Conservation (phyloP, 2,888 invertebrate species). For the Zele albiditarsus region DNA sequence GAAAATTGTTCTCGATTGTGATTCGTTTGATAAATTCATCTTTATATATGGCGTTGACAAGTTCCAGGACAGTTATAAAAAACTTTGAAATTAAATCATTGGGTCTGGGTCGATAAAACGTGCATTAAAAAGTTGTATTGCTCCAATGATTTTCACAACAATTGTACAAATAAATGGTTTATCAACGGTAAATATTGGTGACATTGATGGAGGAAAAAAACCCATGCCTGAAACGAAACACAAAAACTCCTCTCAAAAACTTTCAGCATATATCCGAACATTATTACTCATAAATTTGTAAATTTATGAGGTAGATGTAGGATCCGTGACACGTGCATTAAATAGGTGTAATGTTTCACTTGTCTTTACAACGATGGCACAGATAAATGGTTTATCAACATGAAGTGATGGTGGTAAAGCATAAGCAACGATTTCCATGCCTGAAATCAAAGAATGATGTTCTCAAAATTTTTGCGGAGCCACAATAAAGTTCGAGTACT, state of each 20-base stretch:
- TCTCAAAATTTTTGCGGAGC: neutral
- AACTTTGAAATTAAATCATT: neutral
- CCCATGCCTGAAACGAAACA: neutral
- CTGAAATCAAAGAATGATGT: conserved; percentile 14
- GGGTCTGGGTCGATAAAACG: neutral
- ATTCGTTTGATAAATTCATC: neutral
- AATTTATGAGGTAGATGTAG: neutral
- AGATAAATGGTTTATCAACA: conserved; percentile 13
- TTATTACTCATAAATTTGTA: neutral
- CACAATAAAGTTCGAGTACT: neutral
- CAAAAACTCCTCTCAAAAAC: neutral
- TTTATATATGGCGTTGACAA: neutral
- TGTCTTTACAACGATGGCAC: neutral
- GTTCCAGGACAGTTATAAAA: too few relatives aligned
- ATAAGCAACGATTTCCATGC: neutral
- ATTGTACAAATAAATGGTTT: neutral
- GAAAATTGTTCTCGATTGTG: too few relatives aligned
- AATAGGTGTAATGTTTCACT: neutral
- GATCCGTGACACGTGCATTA: neutral
- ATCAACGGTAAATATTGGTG: neutral
- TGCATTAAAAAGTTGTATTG: neutral
- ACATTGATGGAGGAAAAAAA: neutral
- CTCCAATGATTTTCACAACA: neutral
- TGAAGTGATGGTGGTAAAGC: neutral
- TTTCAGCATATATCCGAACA: neutral